Percentiles rank a stretch among this genome's conserved stretches.
phyloP scores from a whole-genome alignment of 2,888 invertebrate species.

The Tetranychus piercei region DNA sequence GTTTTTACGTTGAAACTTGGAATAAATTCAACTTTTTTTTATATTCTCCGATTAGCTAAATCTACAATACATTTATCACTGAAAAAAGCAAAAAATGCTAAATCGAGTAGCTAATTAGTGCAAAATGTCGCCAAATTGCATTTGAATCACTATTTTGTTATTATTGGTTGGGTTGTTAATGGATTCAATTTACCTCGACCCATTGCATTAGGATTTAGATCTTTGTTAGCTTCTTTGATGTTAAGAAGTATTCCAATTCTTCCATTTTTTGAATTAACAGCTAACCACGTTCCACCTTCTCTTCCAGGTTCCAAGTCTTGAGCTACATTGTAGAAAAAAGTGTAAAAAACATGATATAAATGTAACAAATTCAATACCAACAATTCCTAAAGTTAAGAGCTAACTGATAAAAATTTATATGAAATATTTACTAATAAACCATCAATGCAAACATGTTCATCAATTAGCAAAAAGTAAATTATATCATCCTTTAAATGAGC shows the following conservation, averaged over 20 bases:
- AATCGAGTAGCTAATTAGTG: not conserved
- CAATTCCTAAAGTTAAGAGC: not conserved
- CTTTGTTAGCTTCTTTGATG: constrained; percentile 36
- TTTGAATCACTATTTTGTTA: not conserved
- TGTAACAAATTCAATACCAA: not conserved
- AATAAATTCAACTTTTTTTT: not conserved
- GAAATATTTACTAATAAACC: not conserved
- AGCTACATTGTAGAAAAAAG: constrained; percentile 37
- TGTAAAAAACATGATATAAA: not conserved
- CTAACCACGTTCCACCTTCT: constrained; percentile 62
- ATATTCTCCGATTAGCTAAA: not conserved
- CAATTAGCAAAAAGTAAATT: too few relatives aligned
- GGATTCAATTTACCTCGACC: constrained; percentile 29
- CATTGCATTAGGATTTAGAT: constrained; percentile 25
- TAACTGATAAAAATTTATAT: not conserved
- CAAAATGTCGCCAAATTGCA: too few relatives aligned
- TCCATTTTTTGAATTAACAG: constrained; percentile 39
- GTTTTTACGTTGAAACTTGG: not conserved
- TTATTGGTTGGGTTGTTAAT: not conserved
- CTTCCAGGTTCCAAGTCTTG: constrained; percentile 52
- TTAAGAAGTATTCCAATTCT: constrained; percentile 52
- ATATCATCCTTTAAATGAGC: too few relatives aligned
- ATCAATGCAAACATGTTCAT: not conserved
- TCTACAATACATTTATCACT: not conserved
- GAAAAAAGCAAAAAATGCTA: too few relatives aligned